Base-by-base conservation (phyloP, 2,888 invertebrate genomes). In the Pasiphila rectangulata region DNA sequence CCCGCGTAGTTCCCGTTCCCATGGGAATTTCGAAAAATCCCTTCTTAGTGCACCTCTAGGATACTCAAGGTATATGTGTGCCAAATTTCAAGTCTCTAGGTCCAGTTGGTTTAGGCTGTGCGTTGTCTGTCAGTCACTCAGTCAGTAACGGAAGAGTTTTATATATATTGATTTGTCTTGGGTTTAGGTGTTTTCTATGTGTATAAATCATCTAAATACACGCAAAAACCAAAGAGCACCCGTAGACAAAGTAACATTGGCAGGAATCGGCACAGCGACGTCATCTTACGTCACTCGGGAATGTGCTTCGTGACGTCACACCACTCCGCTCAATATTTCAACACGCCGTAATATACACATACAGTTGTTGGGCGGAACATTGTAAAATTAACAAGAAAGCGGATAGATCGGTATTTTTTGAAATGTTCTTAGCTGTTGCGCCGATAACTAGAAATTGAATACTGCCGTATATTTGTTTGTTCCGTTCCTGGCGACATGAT, bases 321-420 rank as follows among this genome's bases (percentile, higher is more conserved):
- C n/a, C 46, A 34, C 45, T 35, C n/a, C 54, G 54, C 51, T 53
- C 54, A 51, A 59, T 59, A 56, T 39, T 40, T 51, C 47, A 51
- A 24, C 43, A 6, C 42, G 36, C 15, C 47, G 10, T 36, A 37
- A 17, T 38, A 25, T 25, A 42, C 40, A 35, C 20, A 32, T 20
- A 34, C 48, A 13, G 44, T 44, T 21, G 40, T 41, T 27, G 25
- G 12, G 24, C 16, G 36, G 13, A 32, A 32, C 12, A 9, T 16
- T 36, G 30, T 9, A 32, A 30, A 47, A 39, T 21, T 44, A 43
- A 32, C 32, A 7, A 17, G 32, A 32, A 16, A 17, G 13, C 15
- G 9, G n/a, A 15, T 16, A 4, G 17, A 13, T 10, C 24, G 10
- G 5, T 25, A 6, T 25, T 25, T 4, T 24, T 2, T 24, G 10